A percentile compares a stretch with the other conserved stretches of the same genome.
phyloP scores from a whole-genome alignment of 2,113 vertebrate genomes.

The Prionailurus bengalensis region DNA sequence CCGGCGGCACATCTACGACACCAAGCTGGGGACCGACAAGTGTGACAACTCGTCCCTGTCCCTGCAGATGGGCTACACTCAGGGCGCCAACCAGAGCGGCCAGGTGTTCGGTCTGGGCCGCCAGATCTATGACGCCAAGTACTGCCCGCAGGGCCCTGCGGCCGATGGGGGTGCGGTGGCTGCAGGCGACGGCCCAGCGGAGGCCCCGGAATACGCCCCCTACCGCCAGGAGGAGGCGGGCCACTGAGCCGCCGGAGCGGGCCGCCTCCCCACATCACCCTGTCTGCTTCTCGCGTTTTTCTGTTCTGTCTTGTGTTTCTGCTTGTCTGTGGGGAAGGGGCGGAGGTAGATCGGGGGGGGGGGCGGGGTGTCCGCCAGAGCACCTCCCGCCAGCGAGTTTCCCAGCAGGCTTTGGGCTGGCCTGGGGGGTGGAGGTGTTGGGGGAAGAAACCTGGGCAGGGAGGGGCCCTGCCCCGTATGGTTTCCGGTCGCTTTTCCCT shows the following conservation, averaged over 20 bases:
- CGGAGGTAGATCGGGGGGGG: background rate
- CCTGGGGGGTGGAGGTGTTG: background rate
- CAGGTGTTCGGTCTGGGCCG: conserved; percentile 96
- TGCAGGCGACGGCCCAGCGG: background rate
- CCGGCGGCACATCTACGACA: conserved; percentile 95
- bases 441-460: background rate
- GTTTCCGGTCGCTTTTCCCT: conserved; percentile 12
- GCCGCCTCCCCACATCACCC: accelerated
- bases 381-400: background rate
- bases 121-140: conserved; percentile 98
- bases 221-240: conserved; percentile 80
- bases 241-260: conserved; percentile 47
- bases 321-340: background rate
- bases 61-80: conserved; percentile 96
- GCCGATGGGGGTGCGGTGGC: background rate
- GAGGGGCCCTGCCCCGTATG: background rate
- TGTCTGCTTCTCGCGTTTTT: background rate
- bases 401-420: conserved; percentile 15
- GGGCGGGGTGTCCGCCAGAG: no score
- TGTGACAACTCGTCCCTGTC: conserved; percentile 97
- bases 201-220: conserved; percentile 64
- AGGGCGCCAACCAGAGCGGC: conserved; percentile 95
- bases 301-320: background rate
- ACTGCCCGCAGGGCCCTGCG: conserved; percentile 90
- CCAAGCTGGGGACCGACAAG: conserved; percentile 94